Evolutionary conservation across 2,113 vertebrate genomes (phyloP), one percentile per base, ranked within the genome.

Genomic region (Sander vitreus): DNA sequence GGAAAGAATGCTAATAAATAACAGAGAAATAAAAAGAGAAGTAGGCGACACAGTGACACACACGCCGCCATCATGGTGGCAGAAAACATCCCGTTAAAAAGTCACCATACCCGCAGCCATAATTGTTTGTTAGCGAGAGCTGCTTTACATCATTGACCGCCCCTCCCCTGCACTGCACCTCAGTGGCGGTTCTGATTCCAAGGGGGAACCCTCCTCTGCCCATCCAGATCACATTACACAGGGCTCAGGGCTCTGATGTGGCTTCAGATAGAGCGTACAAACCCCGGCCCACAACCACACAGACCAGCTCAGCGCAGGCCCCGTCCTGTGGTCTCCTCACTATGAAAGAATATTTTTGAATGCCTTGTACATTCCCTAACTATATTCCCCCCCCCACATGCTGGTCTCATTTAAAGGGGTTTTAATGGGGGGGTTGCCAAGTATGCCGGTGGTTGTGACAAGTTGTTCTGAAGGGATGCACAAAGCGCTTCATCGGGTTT

Each of bases 241-340:
- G 78, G 78, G 73, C 80, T 48, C 74, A 39, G 55, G 45, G 81
- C 91, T 93, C 83, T 94, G 93, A 95, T 95, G 94, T 94, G 94
- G 93, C 90, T 93, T 78, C 72, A 83, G 87, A 92, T 83, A 90
- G 80, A 88, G 85, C 80, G 66, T 57, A 88, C 88, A 86, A 91
- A 92, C 90, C 88, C 86, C 47, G 82, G 88, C 82, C 89, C 86
- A 75, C 80, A 90, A 91, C 92, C 93, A 82, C 91, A 91, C 68
- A 54, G 87, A 33, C 73, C 91, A 54, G 88, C 88, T 89, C 81
- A 65, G 78, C 33, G 33, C 78, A 88, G 88, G 80, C 86, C 88
- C 66, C 47, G 72, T 91, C 89, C 89, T 93, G 94, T 58, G 93
- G 94, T 91, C 92, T 85, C 78, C 57, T 65, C 53, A 53, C 80